A percentile compares a stretch with the other conserved stretches of the same genome.
Conservation (phyloP, 1,140 invertebrate genomes). For the Neodiprion pinetum region DNA sequence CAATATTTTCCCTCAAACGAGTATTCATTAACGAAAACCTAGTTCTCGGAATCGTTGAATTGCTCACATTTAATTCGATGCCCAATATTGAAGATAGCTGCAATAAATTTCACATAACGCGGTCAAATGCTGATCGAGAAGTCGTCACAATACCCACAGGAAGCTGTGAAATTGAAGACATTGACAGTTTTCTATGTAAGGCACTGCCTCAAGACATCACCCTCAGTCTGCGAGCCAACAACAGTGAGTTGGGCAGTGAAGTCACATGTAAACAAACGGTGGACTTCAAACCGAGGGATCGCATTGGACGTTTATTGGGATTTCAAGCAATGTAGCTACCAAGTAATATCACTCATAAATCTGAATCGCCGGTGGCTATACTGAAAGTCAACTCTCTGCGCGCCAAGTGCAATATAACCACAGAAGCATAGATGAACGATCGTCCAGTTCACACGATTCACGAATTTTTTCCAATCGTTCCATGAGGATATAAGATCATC, state of each 20-base stretch:
- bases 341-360: constrained; percentile 26
- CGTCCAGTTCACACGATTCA: constrained; percentile 28
- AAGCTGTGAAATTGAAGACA: constrained; percentile 47
- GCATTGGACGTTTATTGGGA: constrained; percentile 25
- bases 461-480: constrained; percentile 34
- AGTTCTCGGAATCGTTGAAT: constrained; percentile 41
- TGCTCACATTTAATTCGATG: constrained; percentile 48
- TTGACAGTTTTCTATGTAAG: constrained; percentile 30
- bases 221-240: constrained; percentile 26
- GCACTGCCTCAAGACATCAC: constrained; percentile 20
- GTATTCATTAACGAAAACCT: constrained; percentile 24
- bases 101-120: constrained; percentile 45
- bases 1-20: constrained; percentile 9
- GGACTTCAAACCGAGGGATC: constrained; percentile 22
- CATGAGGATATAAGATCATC: constrained; percentile 39
- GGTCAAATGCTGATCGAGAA: not conserved
- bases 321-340: constrained; percentile 25
- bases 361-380: constrained; percentile 32
- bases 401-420: constrained; percentile 36
- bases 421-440: constrained; percentile 32
- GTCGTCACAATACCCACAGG: constrained; percentile 42
- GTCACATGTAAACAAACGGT: constrained; percentile 27
- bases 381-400: constrained; percentile 34
- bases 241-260: constrained; percentile 33
- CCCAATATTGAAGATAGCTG: constrained; percentile 42